Evolutionary conservation across 2,797 vertebrate species (phyloP), one percentile per base, ranked within the genome.

Genomic region (Poeciliopsis presidionis): DNA sequence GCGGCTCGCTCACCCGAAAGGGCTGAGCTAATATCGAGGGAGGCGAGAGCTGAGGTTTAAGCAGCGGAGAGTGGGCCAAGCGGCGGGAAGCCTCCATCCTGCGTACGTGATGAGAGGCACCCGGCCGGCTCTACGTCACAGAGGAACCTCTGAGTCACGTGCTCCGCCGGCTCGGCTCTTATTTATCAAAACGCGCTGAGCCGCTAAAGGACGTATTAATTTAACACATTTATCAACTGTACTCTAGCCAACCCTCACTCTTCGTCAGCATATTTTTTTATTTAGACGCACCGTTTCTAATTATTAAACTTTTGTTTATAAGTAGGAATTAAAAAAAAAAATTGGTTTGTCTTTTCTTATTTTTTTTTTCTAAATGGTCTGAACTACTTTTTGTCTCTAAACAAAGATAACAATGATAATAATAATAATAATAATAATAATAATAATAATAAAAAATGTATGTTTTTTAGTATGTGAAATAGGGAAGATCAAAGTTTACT

Each of bases 51-150:
- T 5, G 55, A 49, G 8, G 41, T n/a, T 61, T 3, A 13, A 22
- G 39, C 46, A 49, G 78, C 51, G 11, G 9, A 13, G 39, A 3
- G 74, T 1, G 81, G 65, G 74, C 70, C 57, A 5, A 7, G 57
- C 28, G 59, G 45, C 33, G 43, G 9, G 72, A 86, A 81, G 59
- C 14, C 70, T n/a, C 79, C 25, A 87, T 89, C 89, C 92, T 95
- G 97, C 84, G 94, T 97, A 98, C 96, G 97, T 98, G 97, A 97
- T 94, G 93, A 93, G 76, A 65, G 0, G 95, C 96, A 95, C 87
- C 63, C 79, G 28, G 85, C n/a, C 18, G 12, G 13, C 7, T 9
- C 8, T 88, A 85, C 93, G 93, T 96, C 95, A 96, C 16, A 65
- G 87, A 85, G 92, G 91, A 93, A 93, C 85, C 79, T 90, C 84